phyloP scores from a whole-genome alignment of 2,797 vertebrate genomes.

The Psittacula echo region DNA sequence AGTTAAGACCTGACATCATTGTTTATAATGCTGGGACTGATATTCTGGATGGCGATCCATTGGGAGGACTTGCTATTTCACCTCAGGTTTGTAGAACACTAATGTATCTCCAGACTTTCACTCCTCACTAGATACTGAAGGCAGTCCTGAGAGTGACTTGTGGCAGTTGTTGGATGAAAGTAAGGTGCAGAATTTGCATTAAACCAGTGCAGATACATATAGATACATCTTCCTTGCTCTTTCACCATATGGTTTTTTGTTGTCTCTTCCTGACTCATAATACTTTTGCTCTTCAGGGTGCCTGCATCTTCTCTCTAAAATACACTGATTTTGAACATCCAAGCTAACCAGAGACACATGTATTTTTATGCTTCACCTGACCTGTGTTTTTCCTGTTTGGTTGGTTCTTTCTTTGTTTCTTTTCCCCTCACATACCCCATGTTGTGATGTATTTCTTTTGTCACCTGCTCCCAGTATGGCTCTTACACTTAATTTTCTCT shows the following conservation, averaged over 20 bases:
- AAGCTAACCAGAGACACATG: background rate
- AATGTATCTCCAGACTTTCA: background rate
- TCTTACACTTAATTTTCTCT: background rate
- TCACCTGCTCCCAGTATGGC: background rate
- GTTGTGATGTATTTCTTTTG: background rate
- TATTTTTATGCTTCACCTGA: background rate
- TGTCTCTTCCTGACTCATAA: background rate
- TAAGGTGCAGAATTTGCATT: too few relatives aligned
- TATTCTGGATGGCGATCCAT: slow-evolving; percentile 90
- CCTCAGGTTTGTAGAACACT: slow-evolving; percentile 82
- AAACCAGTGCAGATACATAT: fast-evolving
- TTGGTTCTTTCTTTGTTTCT: background rate
- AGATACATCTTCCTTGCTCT: background rate
- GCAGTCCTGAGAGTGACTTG: background rate
- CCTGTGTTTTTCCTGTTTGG: background rate
- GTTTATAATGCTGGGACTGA: slow-evolving; percentile 96
- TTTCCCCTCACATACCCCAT: background rate
- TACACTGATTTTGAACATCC: background rate
- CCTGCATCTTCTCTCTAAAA: background rate
- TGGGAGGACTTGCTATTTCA: slow-evolving; percentile 93
- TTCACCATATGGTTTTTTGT: background rate
- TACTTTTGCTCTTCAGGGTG: background rate
- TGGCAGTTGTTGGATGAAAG: background rate
- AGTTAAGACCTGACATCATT: slow-evolving; percentile 86
- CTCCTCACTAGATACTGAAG: background rate